A percentile compares a stretch with the other conserved stretches of the same genome.
phyloP scores from a whole-genome alignment of 2,797 vertebrate genomes.

The Myioborus melanocephalus region DNA sequence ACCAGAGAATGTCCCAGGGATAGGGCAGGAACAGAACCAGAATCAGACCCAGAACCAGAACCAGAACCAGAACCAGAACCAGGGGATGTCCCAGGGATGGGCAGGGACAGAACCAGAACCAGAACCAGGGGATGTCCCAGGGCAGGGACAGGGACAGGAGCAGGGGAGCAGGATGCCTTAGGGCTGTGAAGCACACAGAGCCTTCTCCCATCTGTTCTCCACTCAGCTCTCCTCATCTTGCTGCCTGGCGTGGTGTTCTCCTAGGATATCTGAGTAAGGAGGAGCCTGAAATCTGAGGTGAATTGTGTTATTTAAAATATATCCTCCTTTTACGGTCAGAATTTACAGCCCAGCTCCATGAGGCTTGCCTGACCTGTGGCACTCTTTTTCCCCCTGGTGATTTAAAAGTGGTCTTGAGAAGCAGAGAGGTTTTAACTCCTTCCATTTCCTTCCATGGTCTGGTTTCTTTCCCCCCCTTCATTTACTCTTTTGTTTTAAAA shows the following conservation, averaged over 20 bases:
- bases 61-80: no score
- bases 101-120: background rate
- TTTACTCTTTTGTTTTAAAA: background rate
- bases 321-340: background rate
- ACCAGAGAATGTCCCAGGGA: no score
- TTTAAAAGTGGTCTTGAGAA: background rate
- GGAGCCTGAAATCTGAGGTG: background rate
- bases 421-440: background rate
- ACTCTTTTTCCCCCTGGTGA: background rate
- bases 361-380: background rate
- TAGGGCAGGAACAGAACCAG: no score
- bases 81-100: no score
- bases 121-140: no score
- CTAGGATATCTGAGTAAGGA: background rate
- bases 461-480: rapidly evolving
- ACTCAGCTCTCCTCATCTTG: background rate
- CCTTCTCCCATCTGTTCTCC: background rate
- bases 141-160: background rate
- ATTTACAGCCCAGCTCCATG: background rate
- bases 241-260: background rate
- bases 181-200: background rate
- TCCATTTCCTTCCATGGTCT: background rate
- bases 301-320: background rate
- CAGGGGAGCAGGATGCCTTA: background rate
- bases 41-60: no score